These are phyloP conservation scores for Xerus rutilus DNA, from an alignment of 2,797 vertebrate genomes.

Conservation along the genomic window DNA sequence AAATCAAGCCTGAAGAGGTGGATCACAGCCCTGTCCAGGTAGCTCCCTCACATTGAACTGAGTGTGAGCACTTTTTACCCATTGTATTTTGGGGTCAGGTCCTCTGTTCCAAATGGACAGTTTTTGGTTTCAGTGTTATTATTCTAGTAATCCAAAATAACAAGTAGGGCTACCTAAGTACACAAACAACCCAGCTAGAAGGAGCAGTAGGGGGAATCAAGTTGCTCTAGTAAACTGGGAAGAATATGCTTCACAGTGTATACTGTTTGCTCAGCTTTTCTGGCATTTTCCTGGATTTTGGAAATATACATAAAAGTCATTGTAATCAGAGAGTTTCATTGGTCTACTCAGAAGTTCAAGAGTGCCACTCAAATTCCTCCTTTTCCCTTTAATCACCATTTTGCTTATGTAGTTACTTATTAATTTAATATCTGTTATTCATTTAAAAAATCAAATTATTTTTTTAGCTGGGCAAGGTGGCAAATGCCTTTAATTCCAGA, in stretches of 20 bases:
- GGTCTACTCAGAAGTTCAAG: neutral
- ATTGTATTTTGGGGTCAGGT: neutral
- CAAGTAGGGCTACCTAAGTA: neutral
- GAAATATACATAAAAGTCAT: neutral
- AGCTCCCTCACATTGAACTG: neutral
- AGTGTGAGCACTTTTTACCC: neutral
- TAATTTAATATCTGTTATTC: neutral
- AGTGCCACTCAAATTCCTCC: neutral
- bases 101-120: neutral
- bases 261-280: neutral
- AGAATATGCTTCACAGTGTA: too few relatives aligned
- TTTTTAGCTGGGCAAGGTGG: neutral
- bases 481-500: neutral
- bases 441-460: too few relatives aligned
- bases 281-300: constrained; percentile 7
- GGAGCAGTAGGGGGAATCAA: too few relatives aligned
- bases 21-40: neutral
- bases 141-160: neutral
- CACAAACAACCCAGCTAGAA: neutral
- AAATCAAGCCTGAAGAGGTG: neutral
- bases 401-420: neutral
- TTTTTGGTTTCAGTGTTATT: neutral
- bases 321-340: neutral
- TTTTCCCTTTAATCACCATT: neutral
- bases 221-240: too few relatives aligned